phyloP scores from a whole-genome alignment of 2,888 invertebrate species.

The Harpalus rufipes region DNA sequence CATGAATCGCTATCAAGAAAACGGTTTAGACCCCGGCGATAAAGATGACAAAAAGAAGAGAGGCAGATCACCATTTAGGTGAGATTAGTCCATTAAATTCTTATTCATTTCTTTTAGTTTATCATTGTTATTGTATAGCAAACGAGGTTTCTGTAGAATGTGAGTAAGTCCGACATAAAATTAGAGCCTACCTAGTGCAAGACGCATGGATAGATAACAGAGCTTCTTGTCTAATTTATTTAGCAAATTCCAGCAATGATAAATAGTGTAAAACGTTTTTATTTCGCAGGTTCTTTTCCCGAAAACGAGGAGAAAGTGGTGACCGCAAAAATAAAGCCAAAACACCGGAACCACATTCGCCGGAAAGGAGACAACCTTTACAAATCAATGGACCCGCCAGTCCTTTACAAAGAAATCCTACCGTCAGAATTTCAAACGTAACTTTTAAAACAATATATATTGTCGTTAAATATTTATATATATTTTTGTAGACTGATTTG shows the following conservation, averaged over 20 bases:
- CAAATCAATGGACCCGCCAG: slow-evolving; percentile 71
- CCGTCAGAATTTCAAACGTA: slow-evolving; percentile 77
- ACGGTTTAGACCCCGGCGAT: slow-evolving; percentile 78
- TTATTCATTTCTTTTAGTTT: slow-evolving; percentile 7
- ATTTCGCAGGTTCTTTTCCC: slow-evolving; percentile 86
- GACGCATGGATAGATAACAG: slow-evolving; percentile 36
- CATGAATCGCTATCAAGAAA: slow-evolving; percentile 84
- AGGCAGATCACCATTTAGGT: slow-evolving; percentile 95
- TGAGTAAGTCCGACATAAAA: slow-evolving; percentile 50
- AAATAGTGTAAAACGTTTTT: slow-evolving; percentile 15
- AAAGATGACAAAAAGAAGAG: slow-evolving; percentile 87
- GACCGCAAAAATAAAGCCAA: slow-evolving; percentile 85
- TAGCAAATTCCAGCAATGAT: neutral
- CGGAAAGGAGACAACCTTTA: slow-evolving; percentile 75
- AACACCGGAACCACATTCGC: slow-evolving; percentile 83
- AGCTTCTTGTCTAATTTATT: slow-evolving; percentile 24
- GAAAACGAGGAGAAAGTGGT: slow-evolving; percentile 86
- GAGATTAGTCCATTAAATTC: slow-evolving; percentile 43
- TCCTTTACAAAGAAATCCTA: slow-evolving; percentile 76
- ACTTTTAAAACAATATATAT: neutral
- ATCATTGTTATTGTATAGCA: slow-evolving; percentile 52
- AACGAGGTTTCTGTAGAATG: slow-evolving; percentile 63
- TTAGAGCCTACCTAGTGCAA: slow-evolving; percentile 41
- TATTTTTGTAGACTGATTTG: slow-evolving; percentile 79
- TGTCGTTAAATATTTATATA: neutral